Evolutionary conservation across 2,888 invertebrate species (phyloP).

Genomic region (Epinotia bilunana): DNA sequence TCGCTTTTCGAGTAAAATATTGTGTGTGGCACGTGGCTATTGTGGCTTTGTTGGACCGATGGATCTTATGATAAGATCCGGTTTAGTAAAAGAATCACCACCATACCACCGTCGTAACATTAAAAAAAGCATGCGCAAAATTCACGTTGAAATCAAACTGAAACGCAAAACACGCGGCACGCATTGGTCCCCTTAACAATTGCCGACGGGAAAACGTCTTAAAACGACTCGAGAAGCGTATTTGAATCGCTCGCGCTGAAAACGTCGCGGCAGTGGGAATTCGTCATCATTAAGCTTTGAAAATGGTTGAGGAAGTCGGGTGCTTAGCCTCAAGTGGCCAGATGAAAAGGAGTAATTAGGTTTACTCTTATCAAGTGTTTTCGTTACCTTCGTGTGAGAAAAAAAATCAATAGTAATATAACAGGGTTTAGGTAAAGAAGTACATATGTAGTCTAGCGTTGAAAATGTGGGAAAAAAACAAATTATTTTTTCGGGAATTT

Average conservation of each 20-base stretch:
- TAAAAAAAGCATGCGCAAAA: not conserved
- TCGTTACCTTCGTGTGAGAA: not conserved
- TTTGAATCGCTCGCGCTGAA: slow-evolving; percentile 24
- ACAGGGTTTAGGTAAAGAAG: too few relatives aligned
- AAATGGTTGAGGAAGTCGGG: slow-evolving; percentile 17
- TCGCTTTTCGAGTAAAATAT: too few relatives aligned
- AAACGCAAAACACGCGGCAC: not conserved
- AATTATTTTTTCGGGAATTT: too few relatives aligned
- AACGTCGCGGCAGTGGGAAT: slow-evolving; percentile 2
- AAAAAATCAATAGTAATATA: not conserved
- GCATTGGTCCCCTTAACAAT: slow-evolving; percentile 12
- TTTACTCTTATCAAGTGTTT: not conserved
- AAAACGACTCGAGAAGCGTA: slow-evolving; percentile 27
- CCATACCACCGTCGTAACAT: too few relatives aligned
- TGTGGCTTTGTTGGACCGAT: too few relatives aligned
- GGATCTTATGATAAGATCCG: too few relatives aligned
- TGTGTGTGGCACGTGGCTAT: too few relatives aligned
- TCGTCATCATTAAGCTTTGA: slow-evolving; percentile 30
- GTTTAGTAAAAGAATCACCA: too few relatives aligned
- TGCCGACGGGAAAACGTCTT: slow-evolving; percentile 11
- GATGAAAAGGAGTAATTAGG: not conserved
- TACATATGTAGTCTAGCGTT: too few relatives aligned
- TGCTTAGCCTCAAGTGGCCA: slow-evolving; percentile 8
- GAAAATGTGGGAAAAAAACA: too few relatives aligned
- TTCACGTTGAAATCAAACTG: not conserved